Base-by-base conservation (phyloP, 2,888 invertebrate species). In the Rugalucina vietnamica region DNA sequence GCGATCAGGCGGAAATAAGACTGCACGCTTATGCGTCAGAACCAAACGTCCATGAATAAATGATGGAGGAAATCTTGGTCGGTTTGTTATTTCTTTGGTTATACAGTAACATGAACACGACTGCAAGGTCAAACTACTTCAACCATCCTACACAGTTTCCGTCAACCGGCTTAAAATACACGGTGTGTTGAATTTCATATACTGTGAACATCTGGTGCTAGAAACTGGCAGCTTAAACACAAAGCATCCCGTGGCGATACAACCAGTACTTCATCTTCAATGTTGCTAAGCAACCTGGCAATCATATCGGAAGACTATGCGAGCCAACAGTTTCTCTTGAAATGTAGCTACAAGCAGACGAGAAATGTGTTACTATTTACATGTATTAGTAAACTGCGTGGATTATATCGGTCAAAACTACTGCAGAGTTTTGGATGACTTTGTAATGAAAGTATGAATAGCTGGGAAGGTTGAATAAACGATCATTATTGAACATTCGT, bases 211-310 rank as follows among this genome's bases (percentile, higher is more conserved):
- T 54, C 54, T 54, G 54, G 54, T n/a, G 54, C 54, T n/a, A 8
- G 54, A 21, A 8, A 54, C 21, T n/a, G n/a, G n/a, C n/a, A 43
- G 8, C 8, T 43, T 43, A 65, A 32, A 65, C 34, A 24, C n/a
- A 4, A 18, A 24, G 65, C 65, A 34, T 34, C 65, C 65, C 65
- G 34, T 65, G 65, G 65, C 65, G 65, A 65, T 65, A 65, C 65
- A 84, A 65, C 83, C 83, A 84, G 83, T 74, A 80, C 83, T 80
- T 84, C 79, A 37, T 84, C n/a, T n/a, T 79, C 80, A 76, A 79
- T 76, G 36, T 79, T 84, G 18, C 32, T 34, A 21, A 34, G 65
- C 34, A 34, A 65, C 1, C 65, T 65, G 65, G 65, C 34, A 65
- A 65, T 65, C 65, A 65, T 65, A 65, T 65, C 34, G 65, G 65